These are phyloP conservation scores for Clunio marinus DNA, from an alignment of 2,888 invertebrate genomes.

Conservation along the genomic window DNA sequence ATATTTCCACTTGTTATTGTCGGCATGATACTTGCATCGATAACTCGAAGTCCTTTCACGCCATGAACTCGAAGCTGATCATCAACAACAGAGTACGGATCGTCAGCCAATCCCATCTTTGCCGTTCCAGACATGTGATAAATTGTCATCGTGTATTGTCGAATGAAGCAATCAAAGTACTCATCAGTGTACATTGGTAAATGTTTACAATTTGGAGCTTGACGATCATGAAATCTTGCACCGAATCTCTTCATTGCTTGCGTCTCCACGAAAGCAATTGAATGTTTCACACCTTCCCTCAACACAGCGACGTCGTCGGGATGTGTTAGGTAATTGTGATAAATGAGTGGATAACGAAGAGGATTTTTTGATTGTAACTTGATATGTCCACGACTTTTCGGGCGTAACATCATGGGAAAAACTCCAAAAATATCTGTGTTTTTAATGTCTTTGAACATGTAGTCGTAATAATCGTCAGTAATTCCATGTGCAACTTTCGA, in stretches of 20 bases:
- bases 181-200: conserved; percentile 72
- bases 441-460: conserved; percentile 66
- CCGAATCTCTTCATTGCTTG: conserved; percentile 74
- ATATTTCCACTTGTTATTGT: conserved; percentile 81
- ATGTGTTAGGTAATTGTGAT: conserved; percentile 88
- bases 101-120: conserved; percentile 75
- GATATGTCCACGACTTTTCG: conserved; percentile 78
- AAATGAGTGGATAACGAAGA: conserved; percentile 75
- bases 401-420: conserved; percentile 85
- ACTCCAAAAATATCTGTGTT: conserved; percentile 74
- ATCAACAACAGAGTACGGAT: conserved; percentile 79
- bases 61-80: conserved; percentile 72
- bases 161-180: conserved; percentile 79
- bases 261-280: conserved; percentile 75
- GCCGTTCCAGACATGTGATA: conserved; percentile 80
- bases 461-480: conserved; percentile 74
- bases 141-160: conserved; percentile 83
- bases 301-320: conserved; percentile 78
- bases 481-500: conserved; percentile 77
- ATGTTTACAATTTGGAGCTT: conserved; percentile 78
- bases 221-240: conserved; percentile 67
- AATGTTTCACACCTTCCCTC: conserved; percentile 81
- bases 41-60: conserved; percentile 70
- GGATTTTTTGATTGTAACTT: conserved; percentile 67
- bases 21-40: conserved; percentile 87